A percentile compares a stretch with the other conserved stretches of the same genome.
These are phyloP conservation scores for Serranus cabrilla DNA, from an alignment of 2,797 vertebrate species.

Conservation along the genomic window DNA sequence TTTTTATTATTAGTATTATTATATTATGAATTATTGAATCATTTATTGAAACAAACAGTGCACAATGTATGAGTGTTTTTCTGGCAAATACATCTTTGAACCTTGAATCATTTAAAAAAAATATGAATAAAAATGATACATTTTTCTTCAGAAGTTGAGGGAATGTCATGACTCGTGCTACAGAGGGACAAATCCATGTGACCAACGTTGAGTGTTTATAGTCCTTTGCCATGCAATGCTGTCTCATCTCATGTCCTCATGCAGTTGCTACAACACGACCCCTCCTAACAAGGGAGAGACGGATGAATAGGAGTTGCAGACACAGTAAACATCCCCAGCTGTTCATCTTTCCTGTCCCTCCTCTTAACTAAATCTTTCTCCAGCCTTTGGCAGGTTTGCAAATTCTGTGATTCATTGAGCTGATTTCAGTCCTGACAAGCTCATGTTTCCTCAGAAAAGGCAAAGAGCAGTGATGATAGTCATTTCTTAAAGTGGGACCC, in stretches of 20 bases:
- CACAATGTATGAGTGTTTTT: background rate
- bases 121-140: background rate
- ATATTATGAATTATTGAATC: too few species aligned
- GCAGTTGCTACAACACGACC: constrained; percentile 23
- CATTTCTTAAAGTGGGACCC: background rate
- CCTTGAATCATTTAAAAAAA: background rate
- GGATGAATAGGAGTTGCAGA: constrained; percentile 33
- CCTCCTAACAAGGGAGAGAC: constrained; percentile 19
- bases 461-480: background rate
- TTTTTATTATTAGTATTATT: background rate
- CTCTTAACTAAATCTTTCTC: constrained; percentile 12
- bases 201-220: constrained; percentile 26
- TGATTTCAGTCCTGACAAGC: constrained; percentile 22
- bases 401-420: constrained; percentile 10
- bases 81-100: background rate
- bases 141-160: background rate
- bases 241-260: constrained; percentile 17
- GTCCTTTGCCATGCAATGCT: constrained; percentile 12
- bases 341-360: constrained; percentile 33
- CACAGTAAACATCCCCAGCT: constrained; percentile 44
- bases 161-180: background rate
- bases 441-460: background rate
- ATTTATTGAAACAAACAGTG: background rate
- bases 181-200: constrained; percentile 4
- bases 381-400: constrained; percentile 18